Percentiles rank a stretch among this genome's conserved stretches.
Conservation (phyloP, 2,797 vertebrate genomes). For the Argya squamiceps region DNA sequence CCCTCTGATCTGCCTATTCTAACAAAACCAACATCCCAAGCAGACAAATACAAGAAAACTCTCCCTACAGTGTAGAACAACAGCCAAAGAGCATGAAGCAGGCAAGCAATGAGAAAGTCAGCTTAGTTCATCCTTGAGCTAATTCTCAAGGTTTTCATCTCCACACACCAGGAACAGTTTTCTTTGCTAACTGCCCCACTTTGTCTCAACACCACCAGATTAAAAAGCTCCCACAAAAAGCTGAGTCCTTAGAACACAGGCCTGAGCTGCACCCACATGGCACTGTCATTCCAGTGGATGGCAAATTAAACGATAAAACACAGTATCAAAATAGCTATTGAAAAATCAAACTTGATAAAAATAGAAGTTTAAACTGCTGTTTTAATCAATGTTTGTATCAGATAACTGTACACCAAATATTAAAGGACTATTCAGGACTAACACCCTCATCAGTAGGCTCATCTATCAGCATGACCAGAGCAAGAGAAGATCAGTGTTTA, state of each 20-base stretch:
- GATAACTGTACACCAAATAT: conserved; percentile 49
- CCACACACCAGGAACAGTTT: background rate
- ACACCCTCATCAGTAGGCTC: conserved; percentile 15
- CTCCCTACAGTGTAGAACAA: background rate
- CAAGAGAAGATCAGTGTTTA: background rate
- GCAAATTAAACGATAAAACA: background rate
- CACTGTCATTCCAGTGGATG: background rate
- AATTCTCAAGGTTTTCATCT: background rate
- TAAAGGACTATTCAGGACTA: conserved; percentile 32
- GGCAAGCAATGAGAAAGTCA: background rate
- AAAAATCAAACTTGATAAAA: conserved; percentile 59
- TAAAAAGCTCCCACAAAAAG: background rate
- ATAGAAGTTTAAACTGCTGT: conserved; percentile 34
- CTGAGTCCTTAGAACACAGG: background rate
- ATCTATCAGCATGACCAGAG: conserved; percentile 33
- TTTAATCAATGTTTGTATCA: conserved; percentile 45
- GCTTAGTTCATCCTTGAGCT: background rate
- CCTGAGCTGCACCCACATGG: background rate
- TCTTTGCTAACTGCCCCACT: background rate
- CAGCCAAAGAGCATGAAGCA: background rate
- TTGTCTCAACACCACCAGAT: background rate
- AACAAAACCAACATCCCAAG: background rate
- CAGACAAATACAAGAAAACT: background rate
- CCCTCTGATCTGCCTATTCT: background rate
- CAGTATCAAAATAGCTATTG: background rate